These are phyloP conservation scores for Hippopotamyrus pictus DNA, from an alignment of 2,797 vertebrate species.

Conservation along the genomic window DNA sequence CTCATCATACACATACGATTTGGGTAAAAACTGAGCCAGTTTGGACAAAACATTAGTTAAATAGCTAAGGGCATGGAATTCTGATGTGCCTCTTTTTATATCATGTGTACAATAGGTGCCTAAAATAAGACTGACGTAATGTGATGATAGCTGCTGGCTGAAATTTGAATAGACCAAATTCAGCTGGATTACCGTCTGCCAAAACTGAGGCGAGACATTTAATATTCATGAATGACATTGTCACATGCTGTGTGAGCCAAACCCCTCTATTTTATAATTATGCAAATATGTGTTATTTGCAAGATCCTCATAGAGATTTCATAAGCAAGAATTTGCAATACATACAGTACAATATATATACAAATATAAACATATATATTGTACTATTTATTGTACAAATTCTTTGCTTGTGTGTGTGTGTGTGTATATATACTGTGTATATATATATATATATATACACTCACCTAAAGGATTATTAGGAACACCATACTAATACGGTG, in stretches of 20 bases:
- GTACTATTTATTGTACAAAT: not conserved
- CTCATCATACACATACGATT: not conserved
- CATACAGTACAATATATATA: not conserved
- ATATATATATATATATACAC: no score
- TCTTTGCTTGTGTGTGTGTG: not conserved
- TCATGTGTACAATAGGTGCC: not conserved
- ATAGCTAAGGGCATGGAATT: not conserved
- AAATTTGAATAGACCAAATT: conserved; percentile 5
- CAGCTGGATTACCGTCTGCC: not conserved
- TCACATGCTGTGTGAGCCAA: not conserved
- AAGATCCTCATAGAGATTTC: not conserved
- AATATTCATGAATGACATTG: not conserved
- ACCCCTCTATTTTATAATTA: not conserved
- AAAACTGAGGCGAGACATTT: not conserved
- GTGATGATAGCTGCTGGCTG: not conserved
- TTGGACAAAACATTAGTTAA: not conserved
- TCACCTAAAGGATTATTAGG: no score
- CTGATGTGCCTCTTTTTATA: not conserved
- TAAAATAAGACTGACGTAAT: not conserved
- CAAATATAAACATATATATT: not conserved
- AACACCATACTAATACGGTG: no score
- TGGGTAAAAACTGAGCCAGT: not conserved
- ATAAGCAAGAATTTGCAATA: not conserved
- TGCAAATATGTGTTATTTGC: not conserved
- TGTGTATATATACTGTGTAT: no score